Evolutionary conservation across 2,797 vertebrate species (phyloP).

Genomic region (Eremophila alpestris): DNA sequence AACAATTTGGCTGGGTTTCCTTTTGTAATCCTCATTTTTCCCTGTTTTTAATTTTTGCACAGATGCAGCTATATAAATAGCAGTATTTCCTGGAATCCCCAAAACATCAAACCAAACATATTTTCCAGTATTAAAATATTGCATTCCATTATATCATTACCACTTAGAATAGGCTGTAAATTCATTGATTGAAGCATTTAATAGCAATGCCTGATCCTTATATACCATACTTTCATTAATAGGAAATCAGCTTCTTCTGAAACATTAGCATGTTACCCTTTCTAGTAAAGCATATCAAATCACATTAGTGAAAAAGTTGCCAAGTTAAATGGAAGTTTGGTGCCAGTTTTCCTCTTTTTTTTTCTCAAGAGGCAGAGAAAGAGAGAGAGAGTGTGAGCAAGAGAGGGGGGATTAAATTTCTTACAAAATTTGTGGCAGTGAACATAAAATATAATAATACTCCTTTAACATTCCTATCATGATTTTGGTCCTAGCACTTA

Average conservation of each 20-base stretch:
- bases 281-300: constrained; percentile 73
- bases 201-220: constrained; percentile 60
- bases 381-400: not conserved
- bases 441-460: constrained; percentile 68
- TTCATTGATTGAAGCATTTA: constrained; percentile 59
- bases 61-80: constrained; percentile 54
- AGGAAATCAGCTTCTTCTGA: constrained; percentile 71
- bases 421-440: constrained; percentile 64
- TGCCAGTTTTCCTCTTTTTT: constrained; percentile 36
- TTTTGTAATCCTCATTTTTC: not conserved
- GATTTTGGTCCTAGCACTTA: constrained; percentile 39
- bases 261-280: constrained; percentile 73
- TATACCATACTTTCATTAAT: constrained; percentile 68
- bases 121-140: constrained; percentile 69
- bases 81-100: constrained; percentile 60
- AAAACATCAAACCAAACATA: constrained; percentile 54
- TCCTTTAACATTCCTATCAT: constrained; percentile 63
- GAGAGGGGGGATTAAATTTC: constrained; percentile 61
- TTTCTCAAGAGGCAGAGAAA: not conserved
- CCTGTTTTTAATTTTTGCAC: constrained; percentile 55
- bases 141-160: constrained; percentile 70
- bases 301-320: constrained; percentile 69
- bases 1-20: not conserved
- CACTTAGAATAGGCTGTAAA: constrained; percentile 65
- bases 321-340: constrained; percentile 69